Base-by-base conservation (phyloP, 2,888 invertebrate genomes). In the Entomobrya proxima region DNA sequence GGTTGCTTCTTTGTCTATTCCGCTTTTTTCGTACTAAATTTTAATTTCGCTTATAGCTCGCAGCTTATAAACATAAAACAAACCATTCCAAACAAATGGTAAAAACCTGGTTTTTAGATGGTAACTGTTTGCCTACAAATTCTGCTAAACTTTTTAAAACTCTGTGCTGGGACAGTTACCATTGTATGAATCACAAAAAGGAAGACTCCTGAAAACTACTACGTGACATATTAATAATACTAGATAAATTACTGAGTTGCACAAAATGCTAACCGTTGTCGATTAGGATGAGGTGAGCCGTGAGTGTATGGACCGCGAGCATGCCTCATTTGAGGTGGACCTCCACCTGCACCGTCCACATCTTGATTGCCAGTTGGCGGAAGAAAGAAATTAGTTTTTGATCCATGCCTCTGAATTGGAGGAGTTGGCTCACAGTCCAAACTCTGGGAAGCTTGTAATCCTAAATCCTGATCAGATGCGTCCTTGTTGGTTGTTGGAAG, bases 401-500 rank as follows among this genome's bases (percentile, higher is more conserved):
- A 97, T 91, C 96, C 96, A 91, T 95, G 95, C 90, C 97, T 94
- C 92, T 96, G 96, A 89, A 96, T 92, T 13, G 95, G 95, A 69
- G 97, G 97, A 90, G 97, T 97, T 9, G 97, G 97, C 92, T 97
- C 97, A 92, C 97, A 97, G 93, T 97, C 97, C 90, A 96, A 96
- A 76, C 96, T 96, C 93, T 97, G 97, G 74, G 96, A 96, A 72
- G 96, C 97, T 37, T 95, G 95, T n/a, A 96, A 96, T 89, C 96
- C 97, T 94, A 95, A 94, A 91, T 97, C 97, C 90, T 96, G 94
- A 91, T 97, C 97, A 52, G 95, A 81, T 61, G 85, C 84, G 55
- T 89, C 90, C 72, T 89, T 86, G 75, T 88, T 90, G 9, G 88
- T 81, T 15, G 89, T 32, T 13, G 90, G 90, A 24, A 90, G 78